phyloP scores from a whole-genome alignment of 2,797 vertebrate genomes.

The Channa striata region DNA sequence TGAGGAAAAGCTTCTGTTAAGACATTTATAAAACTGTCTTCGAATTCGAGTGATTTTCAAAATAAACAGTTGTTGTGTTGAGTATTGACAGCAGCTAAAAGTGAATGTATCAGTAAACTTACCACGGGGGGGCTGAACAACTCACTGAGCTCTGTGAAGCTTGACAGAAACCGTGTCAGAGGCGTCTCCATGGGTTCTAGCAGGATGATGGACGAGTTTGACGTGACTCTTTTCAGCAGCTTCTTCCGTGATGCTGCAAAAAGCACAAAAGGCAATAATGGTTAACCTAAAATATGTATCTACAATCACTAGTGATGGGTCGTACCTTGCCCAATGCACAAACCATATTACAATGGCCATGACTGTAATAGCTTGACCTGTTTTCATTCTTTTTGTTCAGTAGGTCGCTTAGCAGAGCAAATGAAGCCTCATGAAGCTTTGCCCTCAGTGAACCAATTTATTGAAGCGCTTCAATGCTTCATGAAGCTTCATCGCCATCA shows the following conservation, averaged over 20 bases:
- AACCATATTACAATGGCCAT: too few relatives aligned
- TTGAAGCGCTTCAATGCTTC: too few relatives aligned
- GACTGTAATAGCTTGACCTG: too few relatives aligned
- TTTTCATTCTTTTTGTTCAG: too few relatives aligned
- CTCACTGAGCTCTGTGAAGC: conserved; percentile 79
- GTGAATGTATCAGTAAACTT: conserved; percentile 8
- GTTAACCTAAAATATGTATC: fast-evolving
- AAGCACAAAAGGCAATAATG: conserved; percentile 1
- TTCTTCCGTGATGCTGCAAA: conserved; percentile 83
- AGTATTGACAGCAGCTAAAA: not conserved
- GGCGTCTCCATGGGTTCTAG: conserved; percentile 89
- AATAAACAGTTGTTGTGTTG: not conserved
- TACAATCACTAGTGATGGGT: not conserved
- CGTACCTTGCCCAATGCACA: too few relatives aligned
- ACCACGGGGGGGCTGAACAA: conserved; percentile 86
- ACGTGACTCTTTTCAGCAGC: conserved; percentile 78
- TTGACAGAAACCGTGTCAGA: conserved; percentile 87
- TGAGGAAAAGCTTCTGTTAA: not conserved
- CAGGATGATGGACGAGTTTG: conserved; percentile 83
- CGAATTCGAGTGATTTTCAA: not conserved
- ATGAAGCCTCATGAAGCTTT: too few relatives aligned
- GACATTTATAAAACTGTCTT: not conserved
- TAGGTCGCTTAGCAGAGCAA: too few relatives aligned
- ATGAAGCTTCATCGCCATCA: too few relatives aligned
- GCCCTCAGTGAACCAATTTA: too few relatives aligned